Evolutionary conservation across 2,888 invertebrate species (phyloP).

Genomic region (Lasiommata megera): DNA sequence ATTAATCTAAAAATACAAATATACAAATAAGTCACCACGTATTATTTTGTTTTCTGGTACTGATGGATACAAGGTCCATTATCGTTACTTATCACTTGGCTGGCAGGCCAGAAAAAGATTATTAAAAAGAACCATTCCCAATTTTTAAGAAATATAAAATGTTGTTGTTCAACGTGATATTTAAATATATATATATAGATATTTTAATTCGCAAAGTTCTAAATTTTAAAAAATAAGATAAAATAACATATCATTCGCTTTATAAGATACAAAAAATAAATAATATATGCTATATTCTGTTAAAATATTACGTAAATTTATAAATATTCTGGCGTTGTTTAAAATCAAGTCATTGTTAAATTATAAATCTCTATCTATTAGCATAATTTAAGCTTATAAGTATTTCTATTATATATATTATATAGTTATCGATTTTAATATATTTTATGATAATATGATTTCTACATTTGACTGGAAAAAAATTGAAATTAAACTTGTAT

Average conservation of each 20-base stretch:
- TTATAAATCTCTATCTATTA: constrained; percentile 15
- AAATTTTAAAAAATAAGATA: constrained; percentile 60
- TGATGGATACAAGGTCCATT: too few relatives aligned
- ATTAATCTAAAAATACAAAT: too few relatives aligned
- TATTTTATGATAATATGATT: too few relatives aligned
- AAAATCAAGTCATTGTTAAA: constrained; percentile 28
- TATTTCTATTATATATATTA: constrained; percentile 2
- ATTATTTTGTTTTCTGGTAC: too few relatives aligned
- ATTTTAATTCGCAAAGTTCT: constrained; percentile 53
- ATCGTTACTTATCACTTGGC: not conserved
- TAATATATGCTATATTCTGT: constrained; percentile 39
- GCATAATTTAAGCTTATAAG: constrained; percentile 13
- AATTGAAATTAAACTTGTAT: not conserved
- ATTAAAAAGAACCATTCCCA: constrained; percentile 44
- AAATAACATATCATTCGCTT: constrained; percentile 80
- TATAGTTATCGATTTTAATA: not conserved
- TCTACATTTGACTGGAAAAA: not conserved
- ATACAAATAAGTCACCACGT: too few relatives aligned
- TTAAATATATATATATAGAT: too few relatives aligned
- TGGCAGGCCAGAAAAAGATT: not conserved
- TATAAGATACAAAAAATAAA: constrained; percentile 61
- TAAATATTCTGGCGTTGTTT: constrained; percentile 18
- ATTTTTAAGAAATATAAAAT: constrained; percentile 38
- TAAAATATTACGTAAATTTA: constrained; percentile 34
- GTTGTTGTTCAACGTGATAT: constrained; percentile 52